Percentiles rank a stretch among this genome's conserved stretches.
phyloP scores from a whole-genome alignment of 2,888 invertebrate species.

The Agrochola lota region DNA sequence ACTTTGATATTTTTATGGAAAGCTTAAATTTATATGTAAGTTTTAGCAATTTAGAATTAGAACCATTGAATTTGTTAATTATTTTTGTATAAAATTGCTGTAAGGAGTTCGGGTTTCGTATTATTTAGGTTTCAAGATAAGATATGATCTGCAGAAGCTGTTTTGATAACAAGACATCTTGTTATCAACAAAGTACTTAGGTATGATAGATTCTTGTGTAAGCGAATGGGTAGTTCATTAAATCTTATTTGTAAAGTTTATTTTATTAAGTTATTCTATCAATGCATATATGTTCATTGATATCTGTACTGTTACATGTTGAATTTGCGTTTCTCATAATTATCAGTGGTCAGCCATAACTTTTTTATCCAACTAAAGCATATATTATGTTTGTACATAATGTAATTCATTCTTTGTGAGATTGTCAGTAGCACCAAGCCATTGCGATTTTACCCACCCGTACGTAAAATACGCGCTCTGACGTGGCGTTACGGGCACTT shows the following conservation, averaged over 20 bases:
- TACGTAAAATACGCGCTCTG: no score
- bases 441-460: no score
- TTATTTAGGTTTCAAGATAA: neutral
- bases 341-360: neutral
- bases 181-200: neutral
- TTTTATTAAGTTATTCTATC: neutral
- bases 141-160: neutral
- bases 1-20: slow-evolving; percentile 79
- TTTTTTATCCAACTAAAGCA: neutral
- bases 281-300: neutral
- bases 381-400: neutral
- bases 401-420: neutral
- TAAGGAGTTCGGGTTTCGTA: neutral
- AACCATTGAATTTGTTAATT: neutral
- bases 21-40: slow-evolving; percentile 84
- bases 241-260: neutral
- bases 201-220: neutral
- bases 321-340: neutral
- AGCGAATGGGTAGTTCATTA: neutral
- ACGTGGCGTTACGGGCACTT: no score
- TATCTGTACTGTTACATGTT: no score
- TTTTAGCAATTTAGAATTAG: slow-evolving; percentile 9
- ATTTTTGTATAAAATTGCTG: neutral
- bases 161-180: no score
- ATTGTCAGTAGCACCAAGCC: no score